Evolutionary conservation across 2,888 invertebrate genomes (phyloP).

Genomic region (Sarcophaga carnaria): DNA sequence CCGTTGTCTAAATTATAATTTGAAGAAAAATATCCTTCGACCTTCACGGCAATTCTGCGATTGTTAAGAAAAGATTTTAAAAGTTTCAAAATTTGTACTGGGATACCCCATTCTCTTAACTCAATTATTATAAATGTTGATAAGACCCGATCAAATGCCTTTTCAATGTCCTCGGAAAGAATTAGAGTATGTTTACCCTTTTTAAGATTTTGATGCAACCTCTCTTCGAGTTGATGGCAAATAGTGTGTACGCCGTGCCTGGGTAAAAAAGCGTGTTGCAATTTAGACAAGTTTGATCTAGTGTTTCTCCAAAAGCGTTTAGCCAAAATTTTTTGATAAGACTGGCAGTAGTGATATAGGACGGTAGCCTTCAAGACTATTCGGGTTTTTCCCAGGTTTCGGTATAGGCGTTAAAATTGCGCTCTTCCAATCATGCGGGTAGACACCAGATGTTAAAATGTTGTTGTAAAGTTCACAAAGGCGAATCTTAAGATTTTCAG

Average conservation of each 20-base stretch:
- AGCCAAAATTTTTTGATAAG: conserved; percentile 21
- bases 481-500: background rate
- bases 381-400: conserved; percentile 11
- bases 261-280: too few species aligned
- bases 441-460: conserved; percentile 14
- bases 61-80: conserved; percentile 32
- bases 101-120: conserved; percentile 5
- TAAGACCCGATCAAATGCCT: background rate
- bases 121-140: conserved; percentile 21
- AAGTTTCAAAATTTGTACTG: background rate
- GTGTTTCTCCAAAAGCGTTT: conserved; percentile 4
- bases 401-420: conserved; percentile 25
- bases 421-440: conserved; percentile 30
- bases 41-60: conserved; percentile 19
- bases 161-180: background rate
- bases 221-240: background rate
- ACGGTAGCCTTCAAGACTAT: conserved; percentile 4
- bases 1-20: background rate
- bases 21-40: conserved; percentile 13
- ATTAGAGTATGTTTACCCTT: background rate
- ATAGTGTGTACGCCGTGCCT: background rate
- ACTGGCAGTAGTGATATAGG: too few species aligned
- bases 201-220: too few species aligned
- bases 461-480: conserved; percentile 24
- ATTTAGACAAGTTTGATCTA: background rate